These are phyloP conservation scores for Willisornis vidua DNA, from an alignment of 2,113 vertebrate species.

Conservation along the genomic window DNA sequence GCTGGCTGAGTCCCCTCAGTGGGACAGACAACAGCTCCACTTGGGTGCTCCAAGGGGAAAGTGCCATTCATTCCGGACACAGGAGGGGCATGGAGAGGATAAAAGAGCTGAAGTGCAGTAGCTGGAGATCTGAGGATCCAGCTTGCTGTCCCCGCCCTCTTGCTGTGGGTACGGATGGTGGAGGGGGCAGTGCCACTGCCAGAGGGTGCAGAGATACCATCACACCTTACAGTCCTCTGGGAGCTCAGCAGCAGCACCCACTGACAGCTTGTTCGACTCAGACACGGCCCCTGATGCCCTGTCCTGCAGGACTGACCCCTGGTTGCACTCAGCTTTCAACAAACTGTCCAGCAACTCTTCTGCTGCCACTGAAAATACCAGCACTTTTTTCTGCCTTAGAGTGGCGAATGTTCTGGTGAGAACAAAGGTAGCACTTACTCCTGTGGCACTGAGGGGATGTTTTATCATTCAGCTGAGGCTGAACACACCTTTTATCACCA, in stretches of 20 bases:
- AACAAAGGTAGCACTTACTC: background rate
- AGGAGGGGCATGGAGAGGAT: background rate
- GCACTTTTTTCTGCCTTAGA: background rate
- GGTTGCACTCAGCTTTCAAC: background rate
- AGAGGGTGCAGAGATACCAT: no score
- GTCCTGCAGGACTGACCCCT: background rate
- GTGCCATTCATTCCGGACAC: accelerated
- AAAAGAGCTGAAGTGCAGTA: background rate
- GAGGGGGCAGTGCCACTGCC: no score
- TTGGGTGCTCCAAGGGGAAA: accelerated
- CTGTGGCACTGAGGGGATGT: background rate
- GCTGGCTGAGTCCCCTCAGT: background rate
- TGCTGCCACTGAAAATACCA: background rate
- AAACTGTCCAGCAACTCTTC: background rate
- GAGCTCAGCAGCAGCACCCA: background rate
- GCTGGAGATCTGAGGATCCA: background rate
- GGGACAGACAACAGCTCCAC: accelerated
- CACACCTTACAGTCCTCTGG: background rate
- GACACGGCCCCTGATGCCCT: no score
- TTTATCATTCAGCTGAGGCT: background rate
- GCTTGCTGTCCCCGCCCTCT: background rate
- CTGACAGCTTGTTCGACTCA: background rate
- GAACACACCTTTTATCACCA: background rate
- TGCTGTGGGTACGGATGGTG: accelerated
- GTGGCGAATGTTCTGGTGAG: background rate